These are phyloP conservation scores for Rhinolophus sinicus DNA, from an alignment of 2,113 vertebrate genomes.

Conservation along the genomic window DNA sequence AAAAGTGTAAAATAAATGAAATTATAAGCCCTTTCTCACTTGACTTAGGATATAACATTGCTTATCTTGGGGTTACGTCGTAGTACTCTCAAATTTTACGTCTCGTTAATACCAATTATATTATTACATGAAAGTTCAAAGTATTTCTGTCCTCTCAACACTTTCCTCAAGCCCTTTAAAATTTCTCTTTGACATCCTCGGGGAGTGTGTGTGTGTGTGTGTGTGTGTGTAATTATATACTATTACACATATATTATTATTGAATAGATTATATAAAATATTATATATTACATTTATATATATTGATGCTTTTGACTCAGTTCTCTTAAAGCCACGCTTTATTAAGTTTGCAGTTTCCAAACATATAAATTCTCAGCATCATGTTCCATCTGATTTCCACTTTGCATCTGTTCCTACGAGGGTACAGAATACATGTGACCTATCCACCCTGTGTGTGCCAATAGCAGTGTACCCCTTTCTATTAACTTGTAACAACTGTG, in stretches of 20 bases:
- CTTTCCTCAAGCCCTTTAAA: background rate
- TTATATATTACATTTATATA: background rate
- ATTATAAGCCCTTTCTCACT: background rate
- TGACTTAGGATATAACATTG: background rate
- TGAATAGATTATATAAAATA: too few species aligned
- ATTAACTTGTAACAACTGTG: background rate
- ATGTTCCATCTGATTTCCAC: background rate
- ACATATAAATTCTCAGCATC: background rate
- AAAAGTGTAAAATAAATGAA: background rate
- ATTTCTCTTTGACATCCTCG: background rate
- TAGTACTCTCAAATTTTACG: background rate
- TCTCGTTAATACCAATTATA: background rate
- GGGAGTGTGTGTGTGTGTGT: too few species aligned
- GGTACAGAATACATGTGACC: background rate
- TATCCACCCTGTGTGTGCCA: background rate
- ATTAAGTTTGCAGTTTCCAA: background rate
- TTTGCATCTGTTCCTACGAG: rapidly evolving
- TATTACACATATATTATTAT: background rate
- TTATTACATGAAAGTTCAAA: background rate
- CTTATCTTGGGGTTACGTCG: background rate
- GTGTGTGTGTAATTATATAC: background rate
- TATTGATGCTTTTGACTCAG: background rate
- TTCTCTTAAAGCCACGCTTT: background rate
- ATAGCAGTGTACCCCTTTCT: background rate
- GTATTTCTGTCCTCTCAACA: background rate